phyloP scores from a whole-genome alignment of 2,888 invertebrate genomes.

The Pseudoips prasinana region DNA sequence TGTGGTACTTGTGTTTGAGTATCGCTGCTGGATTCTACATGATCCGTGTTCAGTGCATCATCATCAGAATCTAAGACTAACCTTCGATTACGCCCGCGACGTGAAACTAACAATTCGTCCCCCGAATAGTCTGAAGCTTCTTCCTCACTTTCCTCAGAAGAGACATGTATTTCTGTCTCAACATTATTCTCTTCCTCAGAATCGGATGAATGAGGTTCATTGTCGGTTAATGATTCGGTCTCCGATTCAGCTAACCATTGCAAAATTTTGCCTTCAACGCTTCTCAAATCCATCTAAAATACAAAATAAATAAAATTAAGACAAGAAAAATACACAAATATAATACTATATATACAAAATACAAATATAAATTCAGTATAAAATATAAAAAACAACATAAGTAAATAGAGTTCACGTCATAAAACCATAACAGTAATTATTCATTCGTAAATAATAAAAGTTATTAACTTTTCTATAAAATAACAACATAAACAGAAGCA shows the following conservation, averaged over 20 bases:
- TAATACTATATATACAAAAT: too few species aligned
- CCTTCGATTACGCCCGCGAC: slow-evolving; percentile 5
- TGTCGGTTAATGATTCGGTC: slow-evolving; percentile 1
- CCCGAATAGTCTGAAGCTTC: slow-evolving; percentile 3
- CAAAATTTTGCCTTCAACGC: slow-evolving; percentile 1
- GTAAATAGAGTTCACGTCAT: not conserved
- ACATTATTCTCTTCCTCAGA: slow-evolving; percentile 1
- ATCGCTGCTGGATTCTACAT: slow-evolving; percentile 2
- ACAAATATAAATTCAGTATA: not conserved
- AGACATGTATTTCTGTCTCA: slow-evolving; percentile 1
- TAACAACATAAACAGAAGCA: not conserved
- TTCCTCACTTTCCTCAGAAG: slow-evolving; percentile 1
- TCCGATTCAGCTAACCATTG: slow-evolving; percentile 3
- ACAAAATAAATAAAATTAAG: too few species aligned
- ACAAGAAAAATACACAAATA: too few species aligned
- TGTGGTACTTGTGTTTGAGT: slow-evolving; percentile 1
- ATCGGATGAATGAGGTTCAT: slow-evolving; percentile 1
- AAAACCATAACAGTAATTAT: not conserved
- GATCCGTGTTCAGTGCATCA: slow-evolving; percentile 5
- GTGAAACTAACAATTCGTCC: slow-evolving; percentile 1
- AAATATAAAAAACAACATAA: not conserved
- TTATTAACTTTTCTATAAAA: not conserved
- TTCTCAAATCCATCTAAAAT: slow-evolving; percentile 5
- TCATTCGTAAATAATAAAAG: not conserved
- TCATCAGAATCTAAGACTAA: slow-evolving; percentile 7